Evolutionary conservation across 2,113 vertebrate genomes (phyloP), one percentile per base, ranked within the genome.

Genomic region (Gobio gobio): DNA sequence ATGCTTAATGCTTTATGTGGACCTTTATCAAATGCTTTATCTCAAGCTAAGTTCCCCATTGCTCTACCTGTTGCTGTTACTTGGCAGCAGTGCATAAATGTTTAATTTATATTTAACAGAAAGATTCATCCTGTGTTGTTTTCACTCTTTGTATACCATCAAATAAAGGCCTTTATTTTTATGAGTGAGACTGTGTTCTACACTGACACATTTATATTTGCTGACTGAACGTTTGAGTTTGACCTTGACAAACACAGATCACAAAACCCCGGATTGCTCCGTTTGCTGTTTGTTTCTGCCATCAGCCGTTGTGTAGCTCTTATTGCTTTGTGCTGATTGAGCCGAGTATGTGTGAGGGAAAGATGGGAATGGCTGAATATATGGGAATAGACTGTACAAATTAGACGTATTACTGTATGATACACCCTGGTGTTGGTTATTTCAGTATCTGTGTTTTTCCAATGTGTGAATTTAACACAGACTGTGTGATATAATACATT

Each of bases 281-380:
- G 85, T 91, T 90, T 88, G 59, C 61, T 18, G 63, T 78, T 83
- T 26, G 78, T 80, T 36, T 47, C 47, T 86, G 87, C 90, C 87
- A 89, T n/a, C 87, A 85, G 81, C n/a, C 49, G 74, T 74, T 22
- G 29, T 82, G 1, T 22, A 49, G 54, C 61, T 20, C 64, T 22
- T 91, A 92, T 88, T 84, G n/a, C 83, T 33, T 2, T 12, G 83
- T 84, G 90, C 8, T 58, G 90, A 90, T 59, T 26, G 90, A 91
- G 70, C 6, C 47, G 26, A 80, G 10, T 40, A 54, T 49, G 47
- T 58, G 29, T 22, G 76, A 78, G n/a, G 22, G 61, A 45, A 26
- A 79, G 5, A 43, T 13, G 36, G 9, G 20, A 10, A 13, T 2
- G 8, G 70, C 10, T 12, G 1, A 10, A 47, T 14, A 47, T 13